Evolutionary conservation across 2,888 invertebrate species (phyloP).

Genomic region (Allolobophora icterica): DNA sequence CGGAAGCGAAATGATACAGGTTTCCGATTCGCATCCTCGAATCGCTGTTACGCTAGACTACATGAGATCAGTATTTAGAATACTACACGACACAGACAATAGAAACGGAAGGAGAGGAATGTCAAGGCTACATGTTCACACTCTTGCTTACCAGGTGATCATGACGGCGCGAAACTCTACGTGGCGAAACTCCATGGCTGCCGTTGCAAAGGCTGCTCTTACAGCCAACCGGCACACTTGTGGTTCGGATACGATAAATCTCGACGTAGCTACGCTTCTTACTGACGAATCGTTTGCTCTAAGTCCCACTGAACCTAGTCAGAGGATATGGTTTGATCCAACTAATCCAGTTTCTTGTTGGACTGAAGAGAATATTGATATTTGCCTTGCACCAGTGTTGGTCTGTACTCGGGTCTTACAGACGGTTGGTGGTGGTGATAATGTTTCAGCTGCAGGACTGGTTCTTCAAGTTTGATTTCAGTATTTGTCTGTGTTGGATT

Average conservation of each 20-base stretch:
- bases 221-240: constrained; percentile 84
- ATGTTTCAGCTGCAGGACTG: constrained; percentile 84
- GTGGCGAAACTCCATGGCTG: constrained; percentile 80
- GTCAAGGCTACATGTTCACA: constrained; percentile 82
- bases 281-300: constrained; percentile 84
- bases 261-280: constrained; percentile 71
- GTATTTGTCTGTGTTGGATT: too few relatives aligned
- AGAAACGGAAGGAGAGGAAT: constrained; percentile 68
- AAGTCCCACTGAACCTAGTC: constrained; percentile 65
- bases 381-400: constrained; percentile 83
- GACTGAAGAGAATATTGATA: constrained; percentile 72
- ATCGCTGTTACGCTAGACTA: constrained; percentile 82
- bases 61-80: constrained; percentile 75
- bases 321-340: constrained; percentile 55
- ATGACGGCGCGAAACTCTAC: constrained; percentile 72
- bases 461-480: constrained; percentile 65
- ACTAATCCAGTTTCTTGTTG: constrained; percentile 82
- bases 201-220: constrained; percentile 81
- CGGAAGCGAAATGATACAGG: constrained; percentile 70
- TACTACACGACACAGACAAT: constrained; percentile 52
- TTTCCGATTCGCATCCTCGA: constrained; percentile 80
- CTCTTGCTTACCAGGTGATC: constrained; percentile 84
- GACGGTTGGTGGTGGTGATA: constrained; percentile 85
- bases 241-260: constrained; percentile 71
- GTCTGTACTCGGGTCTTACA: constrained; percentile 81